Percentiles rank a stretch among this genome's conserved stretches.
Conservation (phyloP, 2,888 invertebrate species). For the Conchocele bisecta region DNA sequence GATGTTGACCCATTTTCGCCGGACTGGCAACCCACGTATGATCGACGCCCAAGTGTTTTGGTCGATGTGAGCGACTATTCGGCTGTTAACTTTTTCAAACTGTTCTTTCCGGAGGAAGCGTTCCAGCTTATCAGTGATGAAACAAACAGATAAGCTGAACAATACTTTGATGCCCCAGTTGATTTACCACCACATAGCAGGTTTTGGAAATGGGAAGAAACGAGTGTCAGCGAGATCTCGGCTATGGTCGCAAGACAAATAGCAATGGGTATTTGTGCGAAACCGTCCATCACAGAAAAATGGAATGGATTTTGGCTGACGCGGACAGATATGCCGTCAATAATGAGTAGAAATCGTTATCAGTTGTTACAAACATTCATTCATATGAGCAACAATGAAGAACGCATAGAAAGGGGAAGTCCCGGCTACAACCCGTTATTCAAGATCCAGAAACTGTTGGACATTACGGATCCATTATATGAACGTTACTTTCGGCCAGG, state of each 20-base stretch:
- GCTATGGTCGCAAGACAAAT: slow-evolving; percentile 33
- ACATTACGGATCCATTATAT: too few species aligned
- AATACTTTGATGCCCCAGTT: slow-evolving; percentile 16
- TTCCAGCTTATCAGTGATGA: slow-evolving; percentile 27
- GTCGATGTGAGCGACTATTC: slow-evolving; percentile 20
- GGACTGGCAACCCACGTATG: slow-evolving; percentile 13
- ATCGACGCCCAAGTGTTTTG: slow-evolving; percentile 2
- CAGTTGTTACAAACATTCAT: slow-evolving; percentile 22
- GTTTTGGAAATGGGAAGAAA: slow-evolving; percentile 15
- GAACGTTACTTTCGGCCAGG: too few species aligned
- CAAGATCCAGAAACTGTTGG: too few species aligned
- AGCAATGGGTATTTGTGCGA: slow-evolving; percentile 26
- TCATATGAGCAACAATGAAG: slow-evolving; percentile 17
- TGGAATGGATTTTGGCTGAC: slow-evolving; percentile 31
- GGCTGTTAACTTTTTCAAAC: slow-evolving; percentile 33
- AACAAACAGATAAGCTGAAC: slow-evolving; percentile 39
- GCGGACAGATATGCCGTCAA: not conserved
- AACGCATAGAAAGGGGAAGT: slow-evolving; percentile 3
- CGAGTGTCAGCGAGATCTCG: slow-evolving; percentile 9
- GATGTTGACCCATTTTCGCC: slow-evolving; percentile 7
- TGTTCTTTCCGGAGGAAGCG: slow-evolving; percentile 31
- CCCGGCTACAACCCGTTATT: slow-evolving; percentile 6
- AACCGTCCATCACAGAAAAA: slow-evolving; percentile 16
- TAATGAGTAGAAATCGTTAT: slow-evolving; percentile 21
- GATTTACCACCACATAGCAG: not conserved